Percentiles rank a stretch among this genome's conserved stretches.
These are phyloP conservation scores for Notodromas monacha DNA, from an alignment of 2,888 invertebrate species.

Conservation along the genomic window DNA sequence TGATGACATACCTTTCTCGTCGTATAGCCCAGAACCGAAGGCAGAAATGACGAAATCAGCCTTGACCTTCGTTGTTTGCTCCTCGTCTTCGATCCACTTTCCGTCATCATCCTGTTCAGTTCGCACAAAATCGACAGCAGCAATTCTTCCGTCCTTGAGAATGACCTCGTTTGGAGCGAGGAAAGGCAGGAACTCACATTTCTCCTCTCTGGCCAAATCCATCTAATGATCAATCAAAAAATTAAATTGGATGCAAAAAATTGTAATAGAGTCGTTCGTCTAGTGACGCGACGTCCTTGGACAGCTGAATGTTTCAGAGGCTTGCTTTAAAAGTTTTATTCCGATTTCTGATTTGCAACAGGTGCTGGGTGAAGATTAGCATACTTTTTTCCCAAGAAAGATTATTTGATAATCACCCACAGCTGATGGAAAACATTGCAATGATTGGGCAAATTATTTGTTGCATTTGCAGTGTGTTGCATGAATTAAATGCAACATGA, in stretches of 20 bases:
- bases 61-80: slow-evolving; percentile 49
- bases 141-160: slow-evolving; percentile 33
- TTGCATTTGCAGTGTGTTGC: too few relatives aligned
- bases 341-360: too few relatives aligned
- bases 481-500: too few relatives aligned
- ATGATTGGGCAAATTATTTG: too few relatives aligned
- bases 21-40: slow-evolving; percentile 66
- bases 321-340: too few relatives aligned
- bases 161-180: slow-evolving; percentile 53
- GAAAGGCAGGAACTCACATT: slow-evolving; percentile 85
- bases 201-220: slow-evolving; percentile 71
- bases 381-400: too few relatives aligned
- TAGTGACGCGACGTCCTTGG: too few relatives aligned
- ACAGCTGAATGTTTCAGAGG: too few relatives aligned
- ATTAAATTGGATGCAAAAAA: slow-evolving; percentile 1
- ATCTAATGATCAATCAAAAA: slow-evolving; percentile 23
- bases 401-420: too few relatives aligned
- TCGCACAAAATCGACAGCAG: slow-evolving; percentile 40
- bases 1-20: too few relatives aligned
- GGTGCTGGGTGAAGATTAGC: too few relatives aligned
- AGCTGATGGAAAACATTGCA: too few relatives aligned
- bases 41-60: slow-evolving; percentile 80
- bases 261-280: slow-evolving; percentile 1
- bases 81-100: slow-evolving; percentile 57
- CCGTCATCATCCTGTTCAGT: slow-evolving; percentile 60